A percentile compares a stretch with the other conserved stretches of the same genome.
phyloP scores from a whole-genome alignment of 2,888 invertebrate genomes.

The Mesopsocus fuscifrons region DNA sequence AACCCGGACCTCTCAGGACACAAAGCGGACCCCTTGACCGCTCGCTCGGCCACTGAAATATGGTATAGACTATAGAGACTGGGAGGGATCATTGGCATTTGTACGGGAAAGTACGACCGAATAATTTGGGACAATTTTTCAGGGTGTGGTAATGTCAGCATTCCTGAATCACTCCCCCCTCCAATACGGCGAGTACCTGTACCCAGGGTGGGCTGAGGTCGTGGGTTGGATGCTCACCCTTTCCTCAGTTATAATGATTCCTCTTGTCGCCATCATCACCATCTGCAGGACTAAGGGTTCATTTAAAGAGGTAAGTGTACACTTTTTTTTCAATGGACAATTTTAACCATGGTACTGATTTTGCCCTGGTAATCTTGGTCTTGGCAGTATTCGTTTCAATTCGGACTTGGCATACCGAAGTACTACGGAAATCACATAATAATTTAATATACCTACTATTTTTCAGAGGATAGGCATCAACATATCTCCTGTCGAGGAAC shows the following conservation, averaged over 20 bases:
- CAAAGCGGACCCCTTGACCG: too few relatives aligned
- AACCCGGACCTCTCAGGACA: too few relatives aligned
- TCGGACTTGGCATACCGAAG: too few relatives aligned
- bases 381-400: too few relatives aligned
- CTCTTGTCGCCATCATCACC: constrained; percentile 41
- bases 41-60: too few relatives aligned
- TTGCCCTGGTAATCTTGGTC: too few relatives aligned
- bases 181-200: constrained; percentile 44
- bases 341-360: too few relatives aligned
- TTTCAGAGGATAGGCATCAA: constrained; percentile 41
- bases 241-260: constrained; percentile 54
- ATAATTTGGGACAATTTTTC: too few relatives aligned
- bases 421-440: too few relatives aligned
- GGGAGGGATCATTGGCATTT: too few relatives aligned
- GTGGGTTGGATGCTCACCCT: constrained; percentile 53
- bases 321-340: background rate
- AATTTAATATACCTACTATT: constrained; percentile 13
- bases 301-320: constrained; percentile 36
- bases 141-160: constrained; percentile 48
- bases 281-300: constrained; percentile 44
- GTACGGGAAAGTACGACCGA: too few relatives aligned
- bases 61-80: too few relatives aligned
- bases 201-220: constrained; percentile 50
- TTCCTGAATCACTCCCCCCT: constrained; percentile 42
- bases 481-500: constrained; percentile 45